phyloP scores from a whole-genome alignment of 2,888 invertebrate genomes.

The Schizotus pectinicornis region DNA sequence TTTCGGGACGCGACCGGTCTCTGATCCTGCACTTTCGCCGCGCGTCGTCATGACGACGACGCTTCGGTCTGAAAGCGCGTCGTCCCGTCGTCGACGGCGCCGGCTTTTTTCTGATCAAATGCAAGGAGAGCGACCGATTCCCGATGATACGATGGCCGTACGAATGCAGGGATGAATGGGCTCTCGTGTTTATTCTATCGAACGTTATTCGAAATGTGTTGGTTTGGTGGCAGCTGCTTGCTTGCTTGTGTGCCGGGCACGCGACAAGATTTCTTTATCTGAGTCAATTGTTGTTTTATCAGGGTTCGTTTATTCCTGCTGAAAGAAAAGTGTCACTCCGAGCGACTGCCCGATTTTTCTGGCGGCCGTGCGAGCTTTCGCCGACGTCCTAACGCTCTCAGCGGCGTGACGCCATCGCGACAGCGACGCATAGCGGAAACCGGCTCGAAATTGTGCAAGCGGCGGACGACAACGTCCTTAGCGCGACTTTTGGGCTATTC shows the following conservation, averaged over 20 bases:
- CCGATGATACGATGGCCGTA: constrained; percentile 3
- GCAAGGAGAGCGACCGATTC: background rate
- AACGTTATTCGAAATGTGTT: constrained; percentile 48
- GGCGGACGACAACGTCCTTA: too few species aligned
- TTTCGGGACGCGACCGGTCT: background rate
- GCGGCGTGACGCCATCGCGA: constrained; percentile 14
- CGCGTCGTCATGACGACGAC: too few species aligned
- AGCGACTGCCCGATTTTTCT: constrained; percentile 1
- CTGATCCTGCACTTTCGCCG: background rate
- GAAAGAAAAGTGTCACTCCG: constrained; percentile 10
- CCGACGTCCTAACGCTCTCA: background rate
- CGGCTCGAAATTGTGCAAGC: background rate
- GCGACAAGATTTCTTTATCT: constrained; percentile 58
- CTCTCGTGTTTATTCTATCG: constrained; percentile 35
- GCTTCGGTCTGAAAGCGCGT: background rate
- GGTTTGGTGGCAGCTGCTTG: constrained; percentile 44
- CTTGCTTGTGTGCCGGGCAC: constrained; percentile 49
- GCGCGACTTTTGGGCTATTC: too few species aligned
- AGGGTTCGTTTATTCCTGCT: constrained; percentile 34
- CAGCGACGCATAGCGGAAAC: background rate
- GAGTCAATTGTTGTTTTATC: constrained; percentile 58
- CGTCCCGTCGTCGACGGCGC: background rate
- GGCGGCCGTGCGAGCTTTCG: background rate
- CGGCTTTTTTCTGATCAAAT: constrained; percentile 1
- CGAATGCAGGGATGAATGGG: constrained; percentile 24